Percentiles rank a stretch among this genome's conserved stretches.
Evolutionary conservation across 1,140 invertebrate genomes (phyloP).

Genomic region (Trichoplusia ni): DNA sequence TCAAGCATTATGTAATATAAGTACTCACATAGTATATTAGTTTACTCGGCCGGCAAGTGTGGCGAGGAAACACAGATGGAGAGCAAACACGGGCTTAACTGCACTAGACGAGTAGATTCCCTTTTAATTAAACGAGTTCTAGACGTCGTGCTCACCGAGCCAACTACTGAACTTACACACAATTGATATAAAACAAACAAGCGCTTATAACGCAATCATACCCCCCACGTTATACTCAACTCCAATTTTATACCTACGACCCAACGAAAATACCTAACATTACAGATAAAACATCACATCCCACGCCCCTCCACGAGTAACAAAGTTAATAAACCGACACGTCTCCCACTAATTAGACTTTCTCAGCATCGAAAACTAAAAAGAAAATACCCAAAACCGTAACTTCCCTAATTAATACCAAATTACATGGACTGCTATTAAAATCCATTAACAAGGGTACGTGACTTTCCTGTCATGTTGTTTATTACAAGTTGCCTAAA

Average conservation of each 20-base stretch:
- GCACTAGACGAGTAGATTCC: constrained; percentile 58
- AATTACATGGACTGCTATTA: constrained; percentile 3
- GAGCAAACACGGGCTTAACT: constrained; percentile 61
- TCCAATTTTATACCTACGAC: neutral
- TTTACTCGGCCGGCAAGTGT: constrained; percentile 34
- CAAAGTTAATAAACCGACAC: neutral
- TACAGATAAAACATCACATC: neutral
- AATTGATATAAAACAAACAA: constrained; percentile 38
- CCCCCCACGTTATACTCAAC: neutral
- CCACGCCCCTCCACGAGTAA: too few species aligned
- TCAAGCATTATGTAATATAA: constrained; percentile 14
- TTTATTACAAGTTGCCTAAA: constrained; percentile 19
- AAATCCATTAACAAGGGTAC: constrained; percentile 8
- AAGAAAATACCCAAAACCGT: neutral
- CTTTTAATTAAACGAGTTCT: constrained; percentile 68
- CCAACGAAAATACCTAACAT: neutral
- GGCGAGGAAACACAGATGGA: constrained; percentile 42
- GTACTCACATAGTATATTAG: constrained; percentile 42
- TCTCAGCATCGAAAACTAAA: neutral
- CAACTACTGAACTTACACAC: constrained; percentile 33
- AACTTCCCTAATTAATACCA: neutral
- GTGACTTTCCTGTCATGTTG: constrained; percentile 7
- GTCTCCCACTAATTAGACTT: neutral
- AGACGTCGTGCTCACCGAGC: constrained; percentile 36
- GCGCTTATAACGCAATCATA: constrained; percentile 2